phyloP scores from a whole-genome alignment of 2,797 vertebrate genomes.

The Neomorphus geoffroyi region DNA sequence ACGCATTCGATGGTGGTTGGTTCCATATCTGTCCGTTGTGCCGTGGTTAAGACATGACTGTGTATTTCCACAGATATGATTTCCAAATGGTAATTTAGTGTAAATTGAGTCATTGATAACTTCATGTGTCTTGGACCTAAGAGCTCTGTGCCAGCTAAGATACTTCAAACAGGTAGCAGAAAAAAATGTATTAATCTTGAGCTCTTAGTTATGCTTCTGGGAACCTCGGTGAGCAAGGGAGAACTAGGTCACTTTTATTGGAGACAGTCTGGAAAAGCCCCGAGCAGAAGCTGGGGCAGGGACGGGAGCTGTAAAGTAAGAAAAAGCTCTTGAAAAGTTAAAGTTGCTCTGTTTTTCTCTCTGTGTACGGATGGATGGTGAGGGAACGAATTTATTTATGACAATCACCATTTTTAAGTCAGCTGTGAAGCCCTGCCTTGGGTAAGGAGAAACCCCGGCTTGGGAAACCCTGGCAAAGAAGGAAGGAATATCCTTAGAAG shows the following conservation, averaged over 20 bases:
- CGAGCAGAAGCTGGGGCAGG: not conserved
- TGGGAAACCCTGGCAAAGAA: not conserved
- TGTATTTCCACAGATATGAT: not conserved
- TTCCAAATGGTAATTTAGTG: slow-evolving; percentile 35
- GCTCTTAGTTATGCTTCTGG: slow-evolving; percentile 12
- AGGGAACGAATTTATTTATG: not conserved
- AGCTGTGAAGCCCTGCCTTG: not conserved
- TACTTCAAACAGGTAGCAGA: not conserved
- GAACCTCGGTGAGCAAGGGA: not conserved
- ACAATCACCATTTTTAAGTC: not conserved
- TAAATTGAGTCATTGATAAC: slow-evolving; percentile 49
- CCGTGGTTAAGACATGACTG: slow-evolving; percentile 4
- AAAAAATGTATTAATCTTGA: not conserved
- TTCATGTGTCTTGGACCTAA: slow-evolving; percentile 24
- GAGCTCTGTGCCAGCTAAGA: not conserved
- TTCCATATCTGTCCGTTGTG: not conserved
- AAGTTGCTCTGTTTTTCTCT: not conserved
- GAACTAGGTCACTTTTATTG: slow-evolving; percentile 16
- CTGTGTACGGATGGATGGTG: not conserved
- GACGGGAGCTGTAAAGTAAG: not conserved
- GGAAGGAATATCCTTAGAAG: not conserved
- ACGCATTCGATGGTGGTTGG: not conserved
- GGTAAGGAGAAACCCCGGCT: too few species aligned
- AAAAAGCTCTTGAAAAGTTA: not conserved
- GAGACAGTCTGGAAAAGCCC: not conserved